Percentiles rank a stretch among this genome's conserved stretches.
These are phyloP conservation scores for Bergia sp. DNA, from an alignment of 92 coral and sea anemone genomes.

Conservation along the genomic window DNA sequence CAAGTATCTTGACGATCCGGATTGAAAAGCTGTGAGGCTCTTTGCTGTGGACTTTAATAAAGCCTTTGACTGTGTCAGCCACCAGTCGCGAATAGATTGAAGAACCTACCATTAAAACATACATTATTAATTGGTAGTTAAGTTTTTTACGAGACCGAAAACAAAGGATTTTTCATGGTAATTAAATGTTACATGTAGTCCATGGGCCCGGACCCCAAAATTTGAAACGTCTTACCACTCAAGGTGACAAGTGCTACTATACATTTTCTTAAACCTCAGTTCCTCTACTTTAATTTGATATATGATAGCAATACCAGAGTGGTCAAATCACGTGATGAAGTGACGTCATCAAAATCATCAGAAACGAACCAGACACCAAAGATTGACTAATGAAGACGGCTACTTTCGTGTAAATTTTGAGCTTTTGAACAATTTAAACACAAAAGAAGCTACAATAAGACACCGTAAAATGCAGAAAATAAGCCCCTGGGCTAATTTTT, in stretches of 20 bases:
- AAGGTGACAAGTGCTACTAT: neutral
- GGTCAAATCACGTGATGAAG: conserved; percentile 36
- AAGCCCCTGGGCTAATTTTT: no score
- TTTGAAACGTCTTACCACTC: no score
- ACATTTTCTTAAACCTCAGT: conserved; percentile 28
- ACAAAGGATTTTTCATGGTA: no score
- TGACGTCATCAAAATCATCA: neutral
- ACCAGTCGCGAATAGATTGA: no score
- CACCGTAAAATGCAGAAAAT: no score
- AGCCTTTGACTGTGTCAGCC: no score
- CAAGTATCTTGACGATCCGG: no score
- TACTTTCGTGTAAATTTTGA: conserved; percentile 7
- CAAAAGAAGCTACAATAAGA: neutral
- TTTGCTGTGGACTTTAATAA: no score
- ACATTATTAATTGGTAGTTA: no score
- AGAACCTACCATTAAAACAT: no score
- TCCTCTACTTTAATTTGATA: conserved; percentile 37
- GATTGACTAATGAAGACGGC: conserved; percentile 24
- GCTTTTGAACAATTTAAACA: conserved; percentile 25
- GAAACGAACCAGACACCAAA: conserved; percentile 30
- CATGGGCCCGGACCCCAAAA: conserved; percentile 34
- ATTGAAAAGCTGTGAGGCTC: no score
- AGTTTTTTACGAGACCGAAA: no score
- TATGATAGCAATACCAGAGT: conserved; percentile 40
- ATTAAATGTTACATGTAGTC: neutral